Base-by-base conservation (phyloP, 2,113 vertebrate genomes). In the Dissostichus mawsoni region DNA sequence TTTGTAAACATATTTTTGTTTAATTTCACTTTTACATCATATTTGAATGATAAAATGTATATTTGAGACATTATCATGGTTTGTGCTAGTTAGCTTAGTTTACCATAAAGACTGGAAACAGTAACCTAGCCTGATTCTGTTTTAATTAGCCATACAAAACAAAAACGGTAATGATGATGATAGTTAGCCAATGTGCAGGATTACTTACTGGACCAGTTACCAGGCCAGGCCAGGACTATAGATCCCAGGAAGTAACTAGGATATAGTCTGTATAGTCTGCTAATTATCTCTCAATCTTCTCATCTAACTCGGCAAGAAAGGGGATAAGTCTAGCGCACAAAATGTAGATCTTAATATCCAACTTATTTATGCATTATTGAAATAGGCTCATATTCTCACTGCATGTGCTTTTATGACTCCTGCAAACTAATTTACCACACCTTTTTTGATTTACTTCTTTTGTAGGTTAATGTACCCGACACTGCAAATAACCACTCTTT, bases 401-500 rank as follows among this genome's bases (percentile, higher is more conserved):
- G 45, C 13, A 20, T 57, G 12, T 52, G 17, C 48, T 66, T 33
- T 74, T 63, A 14, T 17, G 44, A 75, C 36, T 47, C 59, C n/a
- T 17, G 3, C 48, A 65, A 53, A 17, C 25, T 68, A 7, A 77
- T 78, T 70, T 5, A 5, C n/a, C 11, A 80, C 59, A 71, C 20
- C 62, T 71, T 68, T 51, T 45, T 47, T 72, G 62, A 81, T 79
- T 76, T 25, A 57, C 7, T 11, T 74, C 52, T 62, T 77, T 73
- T 77, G 57, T 56, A 59, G 41, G 11, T 75, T 67, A 69, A 61
- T 76, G 69, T 53, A 41, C 23, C 62, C 1, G 8, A 69, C 55
- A 12, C 33, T 63, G 68, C 69, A 81, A 82, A 88, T 75, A 77
- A 62, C 25, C 45, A 33, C 18, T 76, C 45, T 78, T 72, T 73